Evolutionary conservation across 2,797 vertebrate genomes (phyloP).

Genomic region (Sparus aurata): DNA sequence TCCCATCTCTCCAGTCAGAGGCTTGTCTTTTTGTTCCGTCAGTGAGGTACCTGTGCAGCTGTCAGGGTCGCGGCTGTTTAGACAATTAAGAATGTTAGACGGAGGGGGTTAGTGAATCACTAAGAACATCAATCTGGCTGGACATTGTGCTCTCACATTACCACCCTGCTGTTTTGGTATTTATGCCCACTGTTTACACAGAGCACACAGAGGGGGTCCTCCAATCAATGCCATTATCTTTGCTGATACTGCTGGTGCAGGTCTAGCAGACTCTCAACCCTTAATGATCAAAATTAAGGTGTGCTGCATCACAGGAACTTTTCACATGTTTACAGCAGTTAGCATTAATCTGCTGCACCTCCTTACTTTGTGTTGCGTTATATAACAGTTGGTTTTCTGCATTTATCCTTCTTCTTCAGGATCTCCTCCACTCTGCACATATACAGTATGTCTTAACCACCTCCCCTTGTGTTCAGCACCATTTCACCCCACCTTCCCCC

Average conservation of each 20-base stretch:
- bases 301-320: constrained; percentile 46
- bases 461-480: constrained; percentile 69
- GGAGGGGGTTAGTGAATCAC: constrained; percentile 74
- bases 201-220: constrained; percentile 81
- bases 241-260: constrained; percentile 63
- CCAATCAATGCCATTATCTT: constrained; percentile 85
- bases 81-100: constrained; percentile 77
- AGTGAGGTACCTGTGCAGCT: constrained; percentile 81
- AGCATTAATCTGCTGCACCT: constrained; percentile 39
- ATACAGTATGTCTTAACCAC: constrained; percentile 58
- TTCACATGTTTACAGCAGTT: constrained; percentile 35
- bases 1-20: constrained; percentile 33
- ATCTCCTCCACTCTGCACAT: constrained; percentile 44
- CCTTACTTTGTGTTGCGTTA: constrained; percentile 40
- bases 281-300: constrained; percentile 63
- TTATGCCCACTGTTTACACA: constrained; percentile 85
- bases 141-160: constrained; percentile 80
- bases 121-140: constrained; percentile 80
- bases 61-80: constrained; percentile 79
- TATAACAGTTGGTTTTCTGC: constrained; percentile 48
- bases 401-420: constrained; percentile 41
- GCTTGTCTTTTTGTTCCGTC: constrained; percentile 60
- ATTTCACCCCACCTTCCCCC: constrained; percentile 69
- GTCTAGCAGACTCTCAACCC: constrained; percentile 46
- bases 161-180: constrained; percentile 87